Base-by-base conservation (phyloP, 2,888 invertebrate genomes). In the Diplolepis rosae region DNA sequence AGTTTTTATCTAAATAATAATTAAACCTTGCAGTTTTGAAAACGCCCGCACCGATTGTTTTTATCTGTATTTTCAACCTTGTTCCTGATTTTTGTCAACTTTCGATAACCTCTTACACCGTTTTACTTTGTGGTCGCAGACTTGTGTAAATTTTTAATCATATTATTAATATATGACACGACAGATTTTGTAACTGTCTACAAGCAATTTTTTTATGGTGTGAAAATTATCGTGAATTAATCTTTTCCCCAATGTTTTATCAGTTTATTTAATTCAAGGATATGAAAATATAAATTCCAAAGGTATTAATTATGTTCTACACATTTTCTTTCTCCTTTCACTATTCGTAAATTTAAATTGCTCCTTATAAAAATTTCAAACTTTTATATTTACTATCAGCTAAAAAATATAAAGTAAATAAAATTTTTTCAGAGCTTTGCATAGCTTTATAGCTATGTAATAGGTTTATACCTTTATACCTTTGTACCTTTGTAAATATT, bases 61-160 rank as follows among this genome's bases (percentile, higher is more conserved):
- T 32, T 66, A 28, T 42, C 42, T 30, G 13, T 18, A 7, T 24
- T 11, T 11, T 39, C 61, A 70, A 76, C 76, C 75, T 76, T 76
- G 76, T 76, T 76, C 76, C 73, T 76, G 75, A 76, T 76, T 76
- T 73, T 76, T 71, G 65, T 72, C 30, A 39, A n/a, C 56, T 66
- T 39, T 7, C 52, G 32, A 66, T 67, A 15, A 27, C 24, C 28
- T 48, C 45, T 51, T 48, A 39, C 45, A 52, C 45, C 28, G n/a
- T 28, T 61, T 51, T 45, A 48, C 61, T 67, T 45, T 51, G 42
- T 32, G 51, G 39, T 61, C 13, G 22, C 18, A 35, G 22, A 56
- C 13, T n/a, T n/a, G n/a, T n/a, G n/a, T n/a, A n/a, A n/a, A n/a
- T n/a, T n/a, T n/a, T n/a, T n/a, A n/a, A n/a, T n/a, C n/a, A n/a